Evolutionary conservation across 2,888 invertebrate genomes (phyloP).

Genomic region (Microctonus brassicae): DNA sequence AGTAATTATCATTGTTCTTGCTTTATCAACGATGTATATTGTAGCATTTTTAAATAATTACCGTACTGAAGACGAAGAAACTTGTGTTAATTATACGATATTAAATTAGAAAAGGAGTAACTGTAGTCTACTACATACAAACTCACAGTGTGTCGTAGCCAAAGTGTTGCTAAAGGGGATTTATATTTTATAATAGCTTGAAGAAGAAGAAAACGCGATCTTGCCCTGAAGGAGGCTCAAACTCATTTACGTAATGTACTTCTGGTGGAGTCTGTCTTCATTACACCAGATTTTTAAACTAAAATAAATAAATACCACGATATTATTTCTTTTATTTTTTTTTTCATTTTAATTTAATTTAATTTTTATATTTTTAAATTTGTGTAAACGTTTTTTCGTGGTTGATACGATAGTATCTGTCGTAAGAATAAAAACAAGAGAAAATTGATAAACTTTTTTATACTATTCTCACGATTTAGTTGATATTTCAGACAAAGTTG

Average conservation of each 20-base stretch:
- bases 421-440: background rate
- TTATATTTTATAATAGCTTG: background rate
- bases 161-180: background rate
- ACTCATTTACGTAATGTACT: constrained; percentile 36
- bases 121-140: constrained; percentile 10
- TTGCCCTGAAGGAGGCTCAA: background rate
- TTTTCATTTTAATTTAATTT: background rate
- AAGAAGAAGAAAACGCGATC: background rate
- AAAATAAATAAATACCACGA: background rate
- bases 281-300: background rate
- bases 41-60: background rate
- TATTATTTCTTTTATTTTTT: background rate
- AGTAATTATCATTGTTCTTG: background rate
- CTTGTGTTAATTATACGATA: constrained; percentile 24
- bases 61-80: constrained; percentile 39
- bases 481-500: background rate
- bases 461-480: background rate
- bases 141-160: background rate
- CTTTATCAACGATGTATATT: background rate
- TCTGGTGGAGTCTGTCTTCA: background rate
- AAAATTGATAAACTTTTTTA: constrained; percentile 16
- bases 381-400: background rate
- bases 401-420: background rate
- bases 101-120: constrained; percentile 40
- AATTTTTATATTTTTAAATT: background rate